Evolutionary conservation across 2,113 vertebrate genomes (phyloP).

Genomic region (Notechis scutatus): DNA sequence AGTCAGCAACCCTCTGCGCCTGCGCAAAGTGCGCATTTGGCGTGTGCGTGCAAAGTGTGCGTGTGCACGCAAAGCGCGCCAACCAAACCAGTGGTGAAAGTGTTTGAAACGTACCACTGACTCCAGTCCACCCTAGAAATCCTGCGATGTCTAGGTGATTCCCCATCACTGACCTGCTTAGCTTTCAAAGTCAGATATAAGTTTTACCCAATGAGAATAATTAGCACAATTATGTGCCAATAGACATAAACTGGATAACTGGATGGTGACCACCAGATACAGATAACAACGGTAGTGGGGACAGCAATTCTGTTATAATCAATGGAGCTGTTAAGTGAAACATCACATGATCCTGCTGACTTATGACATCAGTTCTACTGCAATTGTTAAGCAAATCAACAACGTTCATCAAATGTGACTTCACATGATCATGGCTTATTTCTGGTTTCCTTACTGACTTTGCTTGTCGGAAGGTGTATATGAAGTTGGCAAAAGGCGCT

Average conservation of each 20-base stretch:
- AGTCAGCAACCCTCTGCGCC: too few relatives aligned
- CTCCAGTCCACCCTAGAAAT: neutral
- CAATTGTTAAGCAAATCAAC: neutral
- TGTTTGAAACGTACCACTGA: too few relatives aligned
- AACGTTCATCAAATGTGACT: neutral
- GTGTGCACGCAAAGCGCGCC: too few relatives aligned
- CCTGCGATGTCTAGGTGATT: neutral
- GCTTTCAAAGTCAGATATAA: neutral
- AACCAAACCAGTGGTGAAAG: too few relatives aligned
- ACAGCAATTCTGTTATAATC: neutral
- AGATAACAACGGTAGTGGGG: neutral
- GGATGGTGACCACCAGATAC: neutral
- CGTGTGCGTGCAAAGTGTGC: too few relatives aligned
- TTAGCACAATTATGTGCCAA: neutral
- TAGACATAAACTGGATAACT: neutral
- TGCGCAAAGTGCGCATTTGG: too few relatives aligned
- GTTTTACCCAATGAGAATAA: neutral
- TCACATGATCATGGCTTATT: neutral
- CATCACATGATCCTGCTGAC: neutral
- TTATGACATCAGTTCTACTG: neutral
- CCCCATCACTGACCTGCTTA: neutral
- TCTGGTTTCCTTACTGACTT: neutral
- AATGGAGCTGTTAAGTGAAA: neutral
- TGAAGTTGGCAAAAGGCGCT: neutral
- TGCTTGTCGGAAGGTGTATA: neutral